Evolutionary conservation across 2,888 invertebrate species (phyloP).

Genomic region (Mesoligia furuncula): DNA sequence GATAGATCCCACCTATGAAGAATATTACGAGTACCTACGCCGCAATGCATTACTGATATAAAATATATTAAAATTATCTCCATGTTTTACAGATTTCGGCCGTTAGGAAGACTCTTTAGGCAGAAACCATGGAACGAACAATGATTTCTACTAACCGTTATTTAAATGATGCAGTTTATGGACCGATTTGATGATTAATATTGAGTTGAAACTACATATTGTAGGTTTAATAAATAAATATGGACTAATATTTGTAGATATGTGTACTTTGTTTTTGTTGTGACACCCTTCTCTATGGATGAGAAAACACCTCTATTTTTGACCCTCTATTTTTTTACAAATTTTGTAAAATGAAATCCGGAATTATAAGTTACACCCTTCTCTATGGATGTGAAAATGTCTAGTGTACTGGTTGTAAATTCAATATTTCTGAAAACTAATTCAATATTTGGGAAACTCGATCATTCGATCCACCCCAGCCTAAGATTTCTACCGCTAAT

Average conservation of each 20-base stretch:
- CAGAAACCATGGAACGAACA: background rate
- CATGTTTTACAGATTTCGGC: background rate
- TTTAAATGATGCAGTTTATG: background rate
- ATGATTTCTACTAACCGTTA: constrained; percentile 8
- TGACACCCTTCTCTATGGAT: background rate
- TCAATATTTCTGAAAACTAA: background rate
- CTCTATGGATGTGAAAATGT: background rate
- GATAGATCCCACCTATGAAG: background rate
- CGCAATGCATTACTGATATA: background rate
- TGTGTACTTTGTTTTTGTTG: background rate
- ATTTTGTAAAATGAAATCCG: too few species aligned
- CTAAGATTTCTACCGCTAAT: background rate
- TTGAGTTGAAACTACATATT: constrained; percentile 7
- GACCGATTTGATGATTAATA: background rate
- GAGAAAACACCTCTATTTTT: too few species aligned
- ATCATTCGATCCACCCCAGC: background rate
- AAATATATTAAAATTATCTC: background rate
- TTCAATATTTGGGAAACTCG: background rate
- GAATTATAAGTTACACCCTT: too few species aligned
- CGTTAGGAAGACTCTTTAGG: background rate
- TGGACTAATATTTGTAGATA: background rate
- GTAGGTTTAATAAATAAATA: constrained; percentile 9
- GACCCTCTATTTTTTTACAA: too few species aligned
- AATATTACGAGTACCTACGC: background rate
- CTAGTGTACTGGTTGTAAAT: background rate